Evolutionary conservation across 2,113 vertebrate genomes (phyloP), one percentile per base, ranked within the genome.

Genomic region (Genyomyrus donnyi): DNA sequence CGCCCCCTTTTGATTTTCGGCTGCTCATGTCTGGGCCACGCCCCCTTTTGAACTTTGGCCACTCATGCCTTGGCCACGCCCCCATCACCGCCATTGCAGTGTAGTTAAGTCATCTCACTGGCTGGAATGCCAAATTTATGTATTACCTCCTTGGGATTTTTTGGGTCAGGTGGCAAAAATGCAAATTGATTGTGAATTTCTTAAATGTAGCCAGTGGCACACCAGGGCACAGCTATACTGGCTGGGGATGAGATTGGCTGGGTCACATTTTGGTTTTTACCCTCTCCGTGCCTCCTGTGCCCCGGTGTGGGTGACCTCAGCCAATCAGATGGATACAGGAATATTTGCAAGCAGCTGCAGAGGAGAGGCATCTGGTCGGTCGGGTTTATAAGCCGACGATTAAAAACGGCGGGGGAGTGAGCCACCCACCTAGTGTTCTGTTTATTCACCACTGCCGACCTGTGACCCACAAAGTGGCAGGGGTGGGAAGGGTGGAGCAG

Each of bases 21-120:
- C 95, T 93, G 94, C 95, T 95, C 21, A 8, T 58, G 3, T 0
- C 53, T 58, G 5, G 53, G 21, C 53, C 53, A 58, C 1, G 53
- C 21, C 53, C 19, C 96, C 95, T 94, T 96, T 93, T 92, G 94
- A 95, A 95, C 95, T 80, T 95, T 93, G 94, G 93, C 95, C 93
- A 94, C 95, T 95, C 21, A 2, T 58, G 7, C 0, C 56, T n/a
- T 0, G 21, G 24, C 56, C 56, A 58, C 7, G 24, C 56, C 52
- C 3, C 15, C 17, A 24, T 58, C 53, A 21, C 8, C 9, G 2
- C 58, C 2, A n/a, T 66, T 66, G 70, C 11, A 39, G 31, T 74
- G 70, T 74, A 31, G 31, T 15, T 74, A 35, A 35, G 31, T 9
- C 2, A 74, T 35, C 66, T 31, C 24, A 8, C 10, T 74, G 66